phyloP scores from a whole-genome alignment of 2,113 vertebrate species.

The Puntigrus tetrazona region DNA sequence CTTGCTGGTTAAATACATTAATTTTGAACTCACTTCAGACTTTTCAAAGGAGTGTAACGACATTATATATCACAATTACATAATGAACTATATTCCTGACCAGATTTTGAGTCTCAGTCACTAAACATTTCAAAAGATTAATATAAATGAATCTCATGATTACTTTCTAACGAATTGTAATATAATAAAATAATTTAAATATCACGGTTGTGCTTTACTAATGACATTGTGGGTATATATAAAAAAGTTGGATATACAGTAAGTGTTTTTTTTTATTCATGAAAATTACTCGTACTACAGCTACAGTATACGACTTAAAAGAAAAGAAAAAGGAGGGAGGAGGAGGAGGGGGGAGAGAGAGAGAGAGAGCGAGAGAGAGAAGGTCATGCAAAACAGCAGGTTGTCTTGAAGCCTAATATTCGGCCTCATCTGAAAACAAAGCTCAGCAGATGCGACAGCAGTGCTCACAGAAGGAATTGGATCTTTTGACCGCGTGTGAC shows the following conservation, averaged over 20 bases:
- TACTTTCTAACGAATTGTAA: background rate
- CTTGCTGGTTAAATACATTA: background rate
- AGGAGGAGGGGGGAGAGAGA: no score
- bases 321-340: no score
- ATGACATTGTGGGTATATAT: background rate
- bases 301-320: no score
- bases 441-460: background rate
- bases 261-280: background rate
- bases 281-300: background rate
- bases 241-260: background rate
- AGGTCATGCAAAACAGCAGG: constrained; percentile 1
- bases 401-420: background rate
- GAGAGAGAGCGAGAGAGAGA: no score
- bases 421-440: background rate
- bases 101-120: no score
- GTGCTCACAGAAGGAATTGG: constrained; percentile 12
- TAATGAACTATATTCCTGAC: no score
- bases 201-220: background rate
- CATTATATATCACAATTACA: no score
- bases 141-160: background rate
- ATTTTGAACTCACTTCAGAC: background rate
- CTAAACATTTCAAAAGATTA: background rate
- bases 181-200: background rate
- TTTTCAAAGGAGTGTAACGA: background rate
- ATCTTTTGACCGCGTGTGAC: constrained; percentile 15